phyloP scores from a whole-genome alignment of 37 sponge, comb jelly and placozoan species.

The Spongilla lacustris region DNA sequence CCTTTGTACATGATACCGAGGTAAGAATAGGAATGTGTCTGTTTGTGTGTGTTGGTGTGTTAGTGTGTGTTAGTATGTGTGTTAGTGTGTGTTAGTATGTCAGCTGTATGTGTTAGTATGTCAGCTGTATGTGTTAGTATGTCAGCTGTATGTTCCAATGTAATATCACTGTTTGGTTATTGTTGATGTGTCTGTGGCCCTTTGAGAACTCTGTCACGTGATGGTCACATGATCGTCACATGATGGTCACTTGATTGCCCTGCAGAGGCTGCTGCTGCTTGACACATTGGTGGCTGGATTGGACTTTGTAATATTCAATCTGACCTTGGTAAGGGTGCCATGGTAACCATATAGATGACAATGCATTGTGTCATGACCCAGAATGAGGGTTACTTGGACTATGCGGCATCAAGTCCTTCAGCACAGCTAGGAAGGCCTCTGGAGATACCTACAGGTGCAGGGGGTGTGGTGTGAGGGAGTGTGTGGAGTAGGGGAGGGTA shows the following conservation, averaged over 20 bases:
- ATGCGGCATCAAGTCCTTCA: constrained; percentile 20
- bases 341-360: neutral
- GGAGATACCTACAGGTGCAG: constrained; percentile 26
- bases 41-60: no score
- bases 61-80: no score
- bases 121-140: no score
- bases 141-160: no score
- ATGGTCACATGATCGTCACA: neutral
- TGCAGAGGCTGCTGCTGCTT: constrained; percentile 52
- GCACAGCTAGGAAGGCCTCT: neutral
- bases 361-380: neutral
- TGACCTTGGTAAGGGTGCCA: constrained; percentile 42
- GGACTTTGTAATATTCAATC: constrained; percentile 73
- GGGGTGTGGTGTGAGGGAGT: no score
- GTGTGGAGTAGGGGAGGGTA: no score
- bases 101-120: no score
- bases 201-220: no score
- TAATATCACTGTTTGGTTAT: no score
- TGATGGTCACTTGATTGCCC: neutral
- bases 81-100: no score
- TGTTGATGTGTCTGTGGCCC: no score
- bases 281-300: constrained; percentile 75
- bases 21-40: no score
- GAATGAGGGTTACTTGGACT: constrained; percentile 33
- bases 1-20: constrained; percentile 63